Evolutionary conservation across 2,113 vertebrate genomes (phyloP).

Genomic region (Capreolus pygargus): DNA sequence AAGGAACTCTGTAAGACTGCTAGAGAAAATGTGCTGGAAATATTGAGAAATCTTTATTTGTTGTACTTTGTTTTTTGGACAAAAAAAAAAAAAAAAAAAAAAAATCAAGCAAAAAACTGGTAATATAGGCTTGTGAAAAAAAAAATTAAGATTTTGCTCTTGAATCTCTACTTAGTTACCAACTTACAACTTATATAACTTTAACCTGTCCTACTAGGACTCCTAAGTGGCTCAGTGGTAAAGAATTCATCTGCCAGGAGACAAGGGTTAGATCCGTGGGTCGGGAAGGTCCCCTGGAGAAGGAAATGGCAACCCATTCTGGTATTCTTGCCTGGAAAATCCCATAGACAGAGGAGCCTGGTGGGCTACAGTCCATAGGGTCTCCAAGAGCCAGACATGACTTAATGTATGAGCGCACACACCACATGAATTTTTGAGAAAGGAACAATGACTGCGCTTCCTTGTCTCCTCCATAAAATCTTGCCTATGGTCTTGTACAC

Average conservation of each 20-base stretch:
- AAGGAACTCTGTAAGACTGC: not conserved
- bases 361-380: not conserved
- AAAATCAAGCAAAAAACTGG: not conserved
- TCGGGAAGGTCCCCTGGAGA: not conserved
- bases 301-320: not conserved
- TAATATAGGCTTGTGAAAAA: not conserved
- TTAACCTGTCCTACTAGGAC: not conserved
- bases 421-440: not conserved
- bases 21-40: not conserved
- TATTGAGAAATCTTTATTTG: not conserved
- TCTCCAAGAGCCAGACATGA: not conserved
- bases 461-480: not conserved
- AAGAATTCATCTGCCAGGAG: not conserved
- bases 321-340: not conserved
- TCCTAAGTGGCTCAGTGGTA: not conserved
- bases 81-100: not conserved
- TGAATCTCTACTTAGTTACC: not conserved
- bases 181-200: not conserved
- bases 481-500: not conserved
- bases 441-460: not conserved
- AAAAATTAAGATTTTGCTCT: not conserved
- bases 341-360: not conserved
- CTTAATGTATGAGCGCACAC: not conserved
- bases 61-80: not conserved
- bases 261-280: not conserved